Conservation (phyloP, 2,113 vertebrate species). For the Chloebia gouldiae region DNA sequence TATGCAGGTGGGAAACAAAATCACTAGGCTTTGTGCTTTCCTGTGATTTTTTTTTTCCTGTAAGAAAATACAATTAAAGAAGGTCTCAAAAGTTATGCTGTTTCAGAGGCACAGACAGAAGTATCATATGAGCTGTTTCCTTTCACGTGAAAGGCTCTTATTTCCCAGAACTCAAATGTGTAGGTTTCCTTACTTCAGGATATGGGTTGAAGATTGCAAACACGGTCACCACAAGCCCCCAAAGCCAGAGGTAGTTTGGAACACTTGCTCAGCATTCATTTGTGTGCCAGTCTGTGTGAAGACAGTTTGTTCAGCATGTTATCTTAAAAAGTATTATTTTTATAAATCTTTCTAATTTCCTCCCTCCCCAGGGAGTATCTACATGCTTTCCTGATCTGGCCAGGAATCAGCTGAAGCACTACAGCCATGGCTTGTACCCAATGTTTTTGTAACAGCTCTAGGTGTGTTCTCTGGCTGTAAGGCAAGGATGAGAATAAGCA, state of each 20-base stretch:
- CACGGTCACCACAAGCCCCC: not conserved
- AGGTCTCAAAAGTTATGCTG: not conserved
- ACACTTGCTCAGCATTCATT: not conserved
- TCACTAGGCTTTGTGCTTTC: not conserved
- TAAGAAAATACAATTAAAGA: not conserved
- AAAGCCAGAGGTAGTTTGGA: not conserved
- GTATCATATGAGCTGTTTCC: not conserved
- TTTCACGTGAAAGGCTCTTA: not conserved
- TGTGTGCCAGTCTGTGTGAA: not conserved
- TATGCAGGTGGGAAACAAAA: not conserved
- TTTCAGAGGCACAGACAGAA: not conserved
- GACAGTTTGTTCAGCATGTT: not conserved
- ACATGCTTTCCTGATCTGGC: not conserved
- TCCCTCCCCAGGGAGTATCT: not conserved
- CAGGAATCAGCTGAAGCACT: not conserved
- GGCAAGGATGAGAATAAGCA: not conserved
- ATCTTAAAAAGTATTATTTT: not conserved
- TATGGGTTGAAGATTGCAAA: not conserved
- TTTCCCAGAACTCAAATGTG: not conserved
- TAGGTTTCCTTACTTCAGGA: not conserved
- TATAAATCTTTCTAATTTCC: not conserved
- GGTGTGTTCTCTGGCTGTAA: not conserved
- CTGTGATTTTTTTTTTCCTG: not conserved
- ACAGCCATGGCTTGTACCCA: not conserved
- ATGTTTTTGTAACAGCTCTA: accelerated